Base-by-base conservation (phyloP, 2,888 invertebrate genomes). In the Bombylius major region DNA sequence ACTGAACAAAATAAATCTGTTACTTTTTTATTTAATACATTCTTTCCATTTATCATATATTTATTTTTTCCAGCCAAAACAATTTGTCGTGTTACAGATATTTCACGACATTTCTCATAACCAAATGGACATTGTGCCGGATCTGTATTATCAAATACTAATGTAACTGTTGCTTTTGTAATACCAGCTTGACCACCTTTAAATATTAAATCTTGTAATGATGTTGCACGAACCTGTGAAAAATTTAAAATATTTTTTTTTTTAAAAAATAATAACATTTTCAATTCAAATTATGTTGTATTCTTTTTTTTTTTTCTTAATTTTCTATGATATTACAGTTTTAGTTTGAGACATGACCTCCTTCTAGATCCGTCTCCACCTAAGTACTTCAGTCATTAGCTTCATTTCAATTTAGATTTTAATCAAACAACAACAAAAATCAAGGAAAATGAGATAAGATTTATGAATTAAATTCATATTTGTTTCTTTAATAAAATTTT, bases 111-210 rank as follows among this genome's bases (percentile, higher is more conserved):
- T 65, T 87, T 83, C 67, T 94, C 92, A 76, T 94, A 98, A 0
- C 96, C 96, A 50, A 91, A 79, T 1, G 98, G 98, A 62, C 89
- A 86, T 64, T 89, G 85, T 6, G 72, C 76, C 58, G 81, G 81
- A 70, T 96, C 87, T 13, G 79, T 77, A 71, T 99, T 99, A 70
- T 99, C 96, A 74, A 99, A 99, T 3, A 86, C 87, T 62, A 99
- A 87, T 57, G 95, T 91, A 36, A 99, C 99, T 4, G 89, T 89
- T 0, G 98, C 98, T 73, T 94, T 94, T 8, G 87, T 93, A 53
- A 99, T 81, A 3, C 97, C 98, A 1, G 94, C 94, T 70, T 97
- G 96, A 0, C 99, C 99, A 75, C 88, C 87, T 75, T 98, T 98
- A 75, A 91, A 98, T n/a, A 99, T 94, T 59, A 99, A 77, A 68